A percentile compares a stretch with the other conserved stretches of the same genome.
phyloP scores from a whole-genome alignment of 2,888 invertebrate species.

The Parelbella ahira region DNA sequence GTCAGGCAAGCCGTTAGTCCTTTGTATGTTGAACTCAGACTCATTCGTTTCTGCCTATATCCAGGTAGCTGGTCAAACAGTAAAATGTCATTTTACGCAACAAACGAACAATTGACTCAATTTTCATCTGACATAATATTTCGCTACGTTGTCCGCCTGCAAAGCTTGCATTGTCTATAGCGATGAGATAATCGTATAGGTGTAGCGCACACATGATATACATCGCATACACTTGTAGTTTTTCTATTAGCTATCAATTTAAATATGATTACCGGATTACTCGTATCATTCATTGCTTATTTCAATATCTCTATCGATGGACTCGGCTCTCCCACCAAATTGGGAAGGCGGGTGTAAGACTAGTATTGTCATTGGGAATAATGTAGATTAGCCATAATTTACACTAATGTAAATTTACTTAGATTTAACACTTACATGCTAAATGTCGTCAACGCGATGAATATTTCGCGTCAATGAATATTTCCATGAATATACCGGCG shows the following conservation, averaged over 20 bases:
- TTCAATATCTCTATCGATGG: no score
- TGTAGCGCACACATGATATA: not conserved
- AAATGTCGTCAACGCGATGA: not conserved
- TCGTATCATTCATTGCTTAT: no score
- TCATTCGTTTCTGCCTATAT: constrained; percentile 4
- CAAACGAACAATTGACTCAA: constrained; percentile 14
- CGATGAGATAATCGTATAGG: constrained; percentile 4
- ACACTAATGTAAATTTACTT: no score
- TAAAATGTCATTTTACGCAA: constrained; percentile 19
- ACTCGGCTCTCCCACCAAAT: no score
- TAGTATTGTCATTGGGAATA: no score
- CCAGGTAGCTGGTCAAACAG: constrained; percentile 18
- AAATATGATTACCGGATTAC: no score
- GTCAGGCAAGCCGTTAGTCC: constrained; percentile 19
- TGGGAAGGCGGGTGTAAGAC: no score
- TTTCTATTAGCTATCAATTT: no score
- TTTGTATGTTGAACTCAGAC: constrained; percentile 2
- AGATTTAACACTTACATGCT: no score
- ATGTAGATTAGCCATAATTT: no score
- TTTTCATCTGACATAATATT: constrained; percentile 23
- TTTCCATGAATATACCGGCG: no score
- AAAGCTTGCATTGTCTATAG: constrained; percentile 15
- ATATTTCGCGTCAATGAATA: not conserved
- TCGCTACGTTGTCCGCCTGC: constrained; percentile 22
- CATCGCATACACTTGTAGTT: no score